Conservation (phyloP, 2,113 vertebrate species). For the Muntiacus muntjak region DNA sequence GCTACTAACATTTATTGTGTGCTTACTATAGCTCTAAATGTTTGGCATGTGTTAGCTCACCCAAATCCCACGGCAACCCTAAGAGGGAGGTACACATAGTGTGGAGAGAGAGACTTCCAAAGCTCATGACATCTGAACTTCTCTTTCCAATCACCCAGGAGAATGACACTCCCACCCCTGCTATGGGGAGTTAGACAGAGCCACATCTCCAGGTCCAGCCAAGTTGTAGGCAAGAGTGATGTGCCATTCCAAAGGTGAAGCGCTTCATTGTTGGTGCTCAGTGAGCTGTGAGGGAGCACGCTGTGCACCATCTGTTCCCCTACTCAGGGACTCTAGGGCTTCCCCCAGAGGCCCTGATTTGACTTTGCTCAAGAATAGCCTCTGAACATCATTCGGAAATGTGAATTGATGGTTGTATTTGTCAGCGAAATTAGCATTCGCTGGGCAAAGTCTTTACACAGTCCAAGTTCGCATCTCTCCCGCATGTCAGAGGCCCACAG, state of each 20-base stretch:
- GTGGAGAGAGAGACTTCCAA: background rate
- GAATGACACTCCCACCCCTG: background rate
- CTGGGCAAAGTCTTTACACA: background rate
- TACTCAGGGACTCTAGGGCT: background rate
- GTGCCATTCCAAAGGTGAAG: background rate
- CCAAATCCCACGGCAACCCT: background rate
- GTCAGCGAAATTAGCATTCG: background rate
- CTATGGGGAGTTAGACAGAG: background rate
- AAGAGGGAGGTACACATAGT: background rate
- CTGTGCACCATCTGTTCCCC: background rate
- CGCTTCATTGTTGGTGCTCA: background rate
- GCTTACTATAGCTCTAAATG: background rate
- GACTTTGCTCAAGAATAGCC: background rate
- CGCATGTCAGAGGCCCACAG: background rate
- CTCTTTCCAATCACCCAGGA: background rate
- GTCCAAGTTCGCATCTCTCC: background rate
- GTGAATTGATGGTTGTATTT: background rate
- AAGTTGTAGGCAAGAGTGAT: background rate
- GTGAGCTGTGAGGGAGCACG: background rate
- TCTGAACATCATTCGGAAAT: background rate
- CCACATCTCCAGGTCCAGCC: background rate
- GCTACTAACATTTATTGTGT: background rate
- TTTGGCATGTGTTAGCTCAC: background rate
- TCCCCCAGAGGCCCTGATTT: background rate
- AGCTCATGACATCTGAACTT: background rate